Evolutionary conservation across 1,140 invertebrate species (phyloP).

Genomic region (Megalonaias nervosa): DNA sequence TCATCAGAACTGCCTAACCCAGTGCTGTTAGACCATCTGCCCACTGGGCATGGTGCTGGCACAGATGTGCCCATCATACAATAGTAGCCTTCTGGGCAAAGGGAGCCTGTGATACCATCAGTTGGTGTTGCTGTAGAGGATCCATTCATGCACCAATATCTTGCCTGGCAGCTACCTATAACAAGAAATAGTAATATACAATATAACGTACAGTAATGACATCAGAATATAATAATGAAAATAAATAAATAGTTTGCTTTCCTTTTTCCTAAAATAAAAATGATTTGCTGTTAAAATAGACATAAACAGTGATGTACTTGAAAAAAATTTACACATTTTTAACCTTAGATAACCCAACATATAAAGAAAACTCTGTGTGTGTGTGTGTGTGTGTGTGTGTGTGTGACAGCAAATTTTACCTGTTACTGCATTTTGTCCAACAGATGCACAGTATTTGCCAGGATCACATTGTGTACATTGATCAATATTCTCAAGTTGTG

Average conservation of each 20-base stretch:
- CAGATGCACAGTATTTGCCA: slow-evolving; percentile 61
- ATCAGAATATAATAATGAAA: too few species aligned
- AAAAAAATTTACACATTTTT: neutral
- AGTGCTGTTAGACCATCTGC: slow-evolving; percentile 64
- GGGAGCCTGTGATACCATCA: slow-evolving; percentile 60
- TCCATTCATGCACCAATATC: slow-evolving; percentile 66
- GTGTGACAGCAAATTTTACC: slow-evolving; percentile 32
- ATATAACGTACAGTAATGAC: too few species aligned
- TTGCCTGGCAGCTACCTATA: slow-evolving; percentile 58
- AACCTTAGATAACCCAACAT: too few species aligned
- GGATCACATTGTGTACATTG: slow-evolving; percentile 62
- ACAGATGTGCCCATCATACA: slow-evolving; percentile 55
- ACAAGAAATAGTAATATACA: too few species aligned
- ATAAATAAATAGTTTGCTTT: too few species aligned
- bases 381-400: too few species aligned
- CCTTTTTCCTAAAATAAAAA: neutral
- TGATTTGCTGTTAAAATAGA: neutral
- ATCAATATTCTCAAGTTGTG: slow-evolving; percentile 39
- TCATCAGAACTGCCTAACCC: slow-evolving; percentile 51
- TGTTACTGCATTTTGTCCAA: slow-evolving; percentile 48
- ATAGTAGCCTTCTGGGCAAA: slow-evolving; percentile 62
- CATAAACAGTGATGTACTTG: neutral
- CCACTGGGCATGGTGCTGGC: slow-evolving; percentile 59
- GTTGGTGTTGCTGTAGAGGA: slow-evolving; percentile 57
- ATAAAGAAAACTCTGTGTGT: too few species aligned